These are phyloP conservation scores for Chrysochloris asiatica DNA, from an alignment of 2,113 vertebrate genomes.

Conservation along the genomic window DNA sequence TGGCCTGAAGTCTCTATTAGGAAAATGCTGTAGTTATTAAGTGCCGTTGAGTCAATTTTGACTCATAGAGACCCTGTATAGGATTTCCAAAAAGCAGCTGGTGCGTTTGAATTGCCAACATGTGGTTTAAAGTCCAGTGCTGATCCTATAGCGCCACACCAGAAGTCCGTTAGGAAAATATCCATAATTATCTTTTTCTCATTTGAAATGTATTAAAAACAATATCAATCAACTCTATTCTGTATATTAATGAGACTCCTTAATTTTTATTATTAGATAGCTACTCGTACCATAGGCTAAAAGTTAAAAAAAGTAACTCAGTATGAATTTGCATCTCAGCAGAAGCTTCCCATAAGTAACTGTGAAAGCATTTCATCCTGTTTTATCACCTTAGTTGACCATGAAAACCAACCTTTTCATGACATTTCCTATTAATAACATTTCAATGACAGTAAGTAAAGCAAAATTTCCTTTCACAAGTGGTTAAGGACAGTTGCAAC, in stretches of 20 bases:
- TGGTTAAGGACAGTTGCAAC: constrained; percentile 4
- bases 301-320: constrained; percentile 13
- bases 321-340: neutral
- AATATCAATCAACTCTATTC: neutral
- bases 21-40: neutral
- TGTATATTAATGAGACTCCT: neutral
- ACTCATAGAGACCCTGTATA: no score
- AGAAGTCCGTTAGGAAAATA: neutral
- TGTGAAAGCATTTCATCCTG: neutral
- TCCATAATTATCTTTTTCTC: neutral
- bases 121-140: no score
- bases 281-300: neutral
- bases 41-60: no score
- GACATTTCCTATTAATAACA: constrained; percentile 6
- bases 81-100: no score
- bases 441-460: constrained; percentile 25
- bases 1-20: neutral
- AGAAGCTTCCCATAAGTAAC: neutral
- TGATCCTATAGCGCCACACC: no score
- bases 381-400: neutral
- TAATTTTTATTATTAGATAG: constrained; percentile 21
- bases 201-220: constrained; percentile 21
- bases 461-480: constrained; percentile 16
- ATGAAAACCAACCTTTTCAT: neutral
- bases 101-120: no score